A percentile compares a stretch with the other conserved stretches of the same genome.
Evolutionary conservation across 2,888 invertebrate species (phyloP).

Genomic region (Gastrophysa polygoni): DNA sequence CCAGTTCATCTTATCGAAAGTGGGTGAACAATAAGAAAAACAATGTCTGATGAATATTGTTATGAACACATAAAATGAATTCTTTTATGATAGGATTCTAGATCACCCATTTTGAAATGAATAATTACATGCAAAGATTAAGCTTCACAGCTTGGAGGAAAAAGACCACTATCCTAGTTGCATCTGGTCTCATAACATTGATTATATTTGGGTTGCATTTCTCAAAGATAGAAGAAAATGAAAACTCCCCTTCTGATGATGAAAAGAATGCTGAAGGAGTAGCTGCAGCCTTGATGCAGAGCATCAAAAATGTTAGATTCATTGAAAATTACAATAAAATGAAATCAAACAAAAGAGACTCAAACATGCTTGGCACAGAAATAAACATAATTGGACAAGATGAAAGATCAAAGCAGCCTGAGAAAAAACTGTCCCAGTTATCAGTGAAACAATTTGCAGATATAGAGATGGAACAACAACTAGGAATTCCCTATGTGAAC

Average conservation of each 20-base stretch:
- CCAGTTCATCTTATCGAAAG: too few species aligned
- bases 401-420: constrained; percentile 44
- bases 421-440: constrained; percentile 8
- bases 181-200: constrained; percentile 53
- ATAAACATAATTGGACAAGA: constrained; percentile 55
- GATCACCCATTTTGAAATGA: constrained; percentile 14
- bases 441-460: constrained; percentile 32
- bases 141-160: constrained; percentile 60
- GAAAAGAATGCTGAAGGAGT: constrained; percentile 39
- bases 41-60: too few species aligned
- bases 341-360: constrained; percentile 30
- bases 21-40: too few species aligned
- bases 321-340: constrained; percentile 39
- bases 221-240: constrained; percentile 41
- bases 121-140: constrained; percentile 55
- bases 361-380: constrained; percentile 32
- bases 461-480: constrained; percentile 52
- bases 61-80: too few species aligned
- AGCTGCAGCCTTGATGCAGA: constrained; percentile 43
- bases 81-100: too few species aligned
- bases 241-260: constrained; percentile 29
- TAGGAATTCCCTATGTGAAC: constrained; percentile 58
- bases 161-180: constrained; percentile 59
- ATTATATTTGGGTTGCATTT: constrained; percentile 60
- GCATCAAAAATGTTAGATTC: constrained; percentile 46